Evolutionary conservation across 1,140 invertebrate genomes (phyloP).

Genomic region (Tigriopus japonicus): DNA sequence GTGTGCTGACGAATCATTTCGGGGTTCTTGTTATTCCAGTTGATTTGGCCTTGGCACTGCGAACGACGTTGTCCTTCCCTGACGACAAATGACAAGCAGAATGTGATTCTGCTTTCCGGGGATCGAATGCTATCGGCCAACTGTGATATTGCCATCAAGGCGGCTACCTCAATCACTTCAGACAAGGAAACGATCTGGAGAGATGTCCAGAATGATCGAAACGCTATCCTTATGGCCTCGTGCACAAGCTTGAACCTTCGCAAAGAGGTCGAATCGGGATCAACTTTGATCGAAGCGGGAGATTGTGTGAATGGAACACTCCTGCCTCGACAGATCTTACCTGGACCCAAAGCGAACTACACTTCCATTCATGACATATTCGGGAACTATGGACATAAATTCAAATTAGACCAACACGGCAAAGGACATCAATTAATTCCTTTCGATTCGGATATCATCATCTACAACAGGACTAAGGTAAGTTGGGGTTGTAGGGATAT

Average conservation of each 20-base stretch:
- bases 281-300: background rate
- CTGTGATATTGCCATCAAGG: conserved; percentile 34
- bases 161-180: no score
- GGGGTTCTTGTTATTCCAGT: background rate
- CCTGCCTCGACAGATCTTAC: background rate
- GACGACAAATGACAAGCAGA: conserved; percentile 63
- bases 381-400: background rate
- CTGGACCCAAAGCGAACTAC: background rate
- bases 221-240: background rate
- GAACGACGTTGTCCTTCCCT: conserved; percentile 70
- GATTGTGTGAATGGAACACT: background rate
- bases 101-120: conserved; percentile 51
- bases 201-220: background rate
- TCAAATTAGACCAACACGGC: background rate
- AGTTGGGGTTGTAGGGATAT: no score
- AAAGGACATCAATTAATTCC: background rate
- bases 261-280: no score
- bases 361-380: background rate
- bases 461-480: background rate
- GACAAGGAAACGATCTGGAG: no score
- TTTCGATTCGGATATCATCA: background rate
- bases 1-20: no score
- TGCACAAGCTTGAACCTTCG: background rate
- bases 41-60: conserved; percentile 44
- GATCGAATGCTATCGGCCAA: conserved; percentile 53